Percentiles rank a stretch among this genome's conserved stretches.
phyloP scores from a whole-genome alignment of 2,113 vertebrate genomes.

The Xenopus laevis region DNA sequence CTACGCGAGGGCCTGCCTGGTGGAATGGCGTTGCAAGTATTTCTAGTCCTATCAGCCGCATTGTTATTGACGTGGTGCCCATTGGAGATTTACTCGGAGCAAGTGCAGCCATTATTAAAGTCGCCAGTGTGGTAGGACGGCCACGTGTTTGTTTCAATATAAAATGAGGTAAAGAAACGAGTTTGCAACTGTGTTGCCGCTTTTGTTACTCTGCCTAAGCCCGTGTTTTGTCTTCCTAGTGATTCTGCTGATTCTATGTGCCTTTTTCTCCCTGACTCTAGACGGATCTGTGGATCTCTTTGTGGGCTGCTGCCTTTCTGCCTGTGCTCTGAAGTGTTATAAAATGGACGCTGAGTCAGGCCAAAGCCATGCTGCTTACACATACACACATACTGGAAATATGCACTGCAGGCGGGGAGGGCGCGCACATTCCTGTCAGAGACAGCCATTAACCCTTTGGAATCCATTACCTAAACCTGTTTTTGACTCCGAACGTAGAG shows the following conservation, averaged over 20 bases:
- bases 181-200: too few species aligned
- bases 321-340: neutral
- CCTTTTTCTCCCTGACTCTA: neutral
- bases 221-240: neutral
- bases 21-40: too few species aligned
- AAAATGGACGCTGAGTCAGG: slow-evolving; percentile 27
- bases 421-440: neutral
- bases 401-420: neutral
- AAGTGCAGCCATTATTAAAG: too few species aligned
- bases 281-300: neutral
- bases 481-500: too few species aligned
- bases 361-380: slow-evolving; percentile 1
- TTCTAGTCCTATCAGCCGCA: too few species aligned
- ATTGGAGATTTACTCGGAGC: too few species aligned
- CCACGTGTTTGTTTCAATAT: too few species aligned
- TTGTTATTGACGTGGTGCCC: too few species aligned
- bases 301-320: neutral
- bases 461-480: too few species aligned
- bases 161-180: too few species aligned
- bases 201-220: neutral
- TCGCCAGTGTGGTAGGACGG: too few species aligned
- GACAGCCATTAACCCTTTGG: neutral
- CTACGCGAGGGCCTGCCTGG: too few species aligned
- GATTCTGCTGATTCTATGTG: neutral
- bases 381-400: neutral